Evolutionary conservation across 2,797 vertebrate species (phyloP).

Genomic region (Heliangelus exortis): DNA sequence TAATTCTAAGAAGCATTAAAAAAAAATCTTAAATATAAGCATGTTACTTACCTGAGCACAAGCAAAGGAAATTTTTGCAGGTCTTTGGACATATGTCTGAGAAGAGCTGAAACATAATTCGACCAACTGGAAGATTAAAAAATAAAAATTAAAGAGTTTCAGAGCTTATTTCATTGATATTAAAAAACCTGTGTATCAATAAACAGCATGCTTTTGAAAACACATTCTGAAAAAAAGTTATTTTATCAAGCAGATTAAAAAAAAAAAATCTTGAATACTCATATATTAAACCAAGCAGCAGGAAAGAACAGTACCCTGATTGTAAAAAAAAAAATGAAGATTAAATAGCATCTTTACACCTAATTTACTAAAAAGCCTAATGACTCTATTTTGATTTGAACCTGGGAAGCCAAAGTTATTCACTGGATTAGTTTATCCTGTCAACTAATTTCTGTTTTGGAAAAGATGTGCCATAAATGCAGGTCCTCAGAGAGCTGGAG

Average conservation of each 20-base stretch:
- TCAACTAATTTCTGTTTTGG: background rate
- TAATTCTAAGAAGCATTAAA: background rate
- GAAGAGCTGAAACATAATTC: constrained; percentile 98
- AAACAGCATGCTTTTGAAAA: background rate
- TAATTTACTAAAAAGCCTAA: background rate
- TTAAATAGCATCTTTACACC: background rate
- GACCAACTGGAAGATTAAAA: constrained; percentile 87
- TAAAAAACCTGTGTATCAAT: background rate
- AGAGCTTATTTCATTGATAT: background rate
- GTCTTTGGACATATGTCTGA: constrained; percentile 98
- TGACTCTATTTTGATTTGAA: background rate
- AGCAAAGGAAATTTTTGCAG: constrained; percentile 96
- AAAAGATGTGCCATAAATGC: background rate
- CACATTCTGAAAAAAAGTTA: background rate
- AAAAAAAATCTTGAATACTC: background rate
- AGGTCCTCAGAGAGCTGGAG: background rate
- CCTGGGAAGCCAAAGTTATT: background rate
- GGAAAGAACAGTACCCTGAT: background rate
- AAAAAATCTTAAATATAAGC: background rate
- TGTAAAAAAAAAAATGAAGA: background rate
- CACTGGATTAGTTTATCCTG: background rate
- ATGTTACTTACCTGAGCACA: constrained; percentile 89
- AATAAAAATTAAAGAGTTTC: background rate
- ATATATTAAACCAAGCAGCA: background rate
- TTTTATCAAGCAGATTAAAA: background rate